Percentiles rank a stretch among this genome's conserved stretches.
Evolutionary conservation across 2,113 vertebrate species (phyloP).

Genomic region (Leucosticte australis): DNA sequence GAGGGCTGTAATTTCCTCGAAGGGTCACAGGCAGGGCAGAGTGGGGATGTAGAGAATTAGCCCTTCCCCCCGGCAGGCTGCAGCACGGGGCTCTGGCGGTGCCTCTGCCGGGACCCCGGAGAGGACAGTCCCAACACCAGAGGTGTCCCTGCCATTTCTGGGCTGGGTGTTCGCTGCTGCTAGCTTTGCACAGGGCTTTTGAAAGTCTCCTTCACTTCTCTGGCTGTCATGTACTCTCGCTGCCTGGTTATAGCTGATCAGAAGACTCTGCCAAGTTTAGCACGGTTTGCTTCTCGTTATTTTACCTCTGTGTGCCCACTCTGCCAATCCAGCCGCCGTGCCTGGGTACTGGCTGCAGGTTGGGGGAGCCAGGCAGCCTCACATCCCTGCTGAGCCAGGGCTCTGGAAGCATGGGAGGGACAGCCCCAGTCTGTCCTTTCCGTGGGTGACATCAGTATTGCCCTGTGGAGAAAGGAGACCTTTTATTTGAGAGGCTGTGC

Average conservation of each 20-base stretch:
- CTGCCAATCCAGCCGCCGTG: too few species aligned
- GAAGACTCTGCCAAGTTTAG: neutral
- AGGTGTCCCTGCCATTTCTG: neutral
- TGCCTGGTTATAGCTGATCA: neutral
- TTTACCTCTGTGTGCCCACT: neutral
- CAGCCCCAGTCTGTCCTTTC: neutral
- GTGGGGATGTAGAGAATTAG: neutral
- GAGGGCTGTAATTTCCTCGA: conserved; percentile 28
- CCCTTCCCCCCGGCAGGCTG: neutral
- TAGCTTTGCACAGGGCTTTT: neutral
- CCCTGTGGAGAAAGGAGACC: neutral
- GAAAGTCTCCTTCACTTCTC: neutral
- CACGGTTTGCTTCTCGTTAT: neutral
- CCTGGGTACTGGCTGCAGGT: neutral
- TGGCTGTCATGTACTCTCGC: fast-evolving
- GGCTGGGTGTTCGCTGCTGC: neutral
- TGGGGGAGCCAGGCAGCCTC: fast-evolving
- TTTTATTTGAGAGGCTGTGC: fast-evolving
- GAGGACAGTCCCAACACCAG: neutral
- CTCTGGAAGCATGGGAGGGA: neutral
- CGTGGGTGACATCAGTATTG: fast-evolving
- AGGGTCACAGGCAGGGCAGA: conserved; percentile 24
- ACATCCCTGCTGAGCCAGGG: neutral
- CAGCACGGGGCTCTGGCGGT: neutral
- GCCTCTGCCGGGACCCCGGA: neutral